A percentile compares a stretch with the other conserved stretches of the same genome.
phyloP scores from a whole-genome alignment of 2,797 vertebrate genomes.

The Anas capensis region DNA sequence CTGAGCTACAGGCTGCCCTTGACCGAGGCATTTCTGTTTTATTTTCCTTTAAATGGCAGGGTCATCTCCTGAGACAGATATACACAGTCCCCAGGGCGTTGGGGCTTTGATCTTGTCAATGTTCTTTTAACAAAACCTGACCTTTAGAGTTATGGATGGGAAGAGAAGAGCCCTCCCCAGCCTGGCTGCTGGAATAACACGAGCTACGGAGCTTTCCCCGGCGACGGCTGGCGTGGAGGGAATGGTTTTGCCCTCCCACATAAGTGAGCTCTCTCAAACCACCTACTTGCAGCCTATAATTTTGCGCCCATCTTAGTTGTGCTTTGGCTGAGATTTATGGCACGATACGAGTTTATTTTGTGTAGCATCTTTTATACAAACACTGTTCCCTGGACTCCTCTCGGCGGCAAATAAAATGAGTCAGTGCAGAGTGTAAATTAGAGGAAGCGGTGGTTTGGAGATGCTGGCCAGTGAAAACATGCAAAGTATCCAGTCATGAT shows the following conservation, averaged over 20 bases:
- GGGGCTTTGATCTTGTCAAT: not conserved
- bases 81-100: not conserved
- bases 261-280: not conserved
- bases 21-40: not conserved
- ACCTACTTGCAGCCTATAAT: not conserved
- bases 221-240: not conserved
- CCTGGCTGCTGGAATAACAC: not conserved
- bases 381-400: not conserved
- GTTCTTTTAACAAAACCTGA: not conserved
- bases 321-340: constrained; percentile 27
- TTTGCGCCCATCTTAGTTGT: not conserved
- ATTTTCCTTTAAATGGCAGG: not conserved
- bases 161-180: not conserved
- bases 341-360: constrained; percentile 29
- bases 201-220: not conserved
- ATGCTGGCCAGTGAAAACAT: not conserved
- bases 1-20: too few species aligned
- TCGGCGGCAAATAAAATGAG: constrained; percentile 17
- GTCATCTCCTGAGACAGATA: not conserved
- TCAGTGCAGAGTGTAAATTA: not conserved
- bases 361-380: constrained; percentile 19
- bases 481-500: not conserved
- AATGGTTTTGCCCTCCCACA: not conserved
- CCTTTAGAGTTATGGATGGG: not conserved
- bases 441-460: not conserved